Base-by-base conservation (phyloP, 1,140 invertebrate genomes). In the Macrocentrus cingulum region DNA sequence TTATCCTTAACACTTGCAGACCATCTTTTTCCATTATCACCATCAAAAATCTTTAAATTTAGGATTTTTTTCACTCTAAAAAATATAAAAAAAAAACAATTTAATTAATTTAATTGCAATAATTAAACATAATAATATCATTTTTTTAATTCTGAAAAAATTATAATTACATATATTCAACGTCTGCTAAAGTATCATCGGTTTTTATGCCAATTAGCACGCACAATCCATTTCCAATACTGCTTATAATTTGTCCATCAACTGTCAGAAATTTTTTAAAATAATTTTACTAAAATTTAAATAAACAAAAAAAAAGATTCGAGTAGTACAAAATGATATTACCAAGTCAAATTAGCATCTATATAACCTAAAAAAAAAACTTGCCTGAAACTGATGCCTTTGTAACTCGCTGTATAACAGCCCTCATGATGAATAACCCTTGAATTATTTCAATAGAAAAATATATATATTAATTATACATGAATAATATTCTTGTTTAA, bases 151-250 rank as follows among this genome's bases (percentile, higher is more conserved):
- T n/a, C n/a, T n/a, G n/a, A 45, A 53, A 37, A 22, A n/a, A 9
- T 29, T 41, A 32, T 23, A 69, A 82, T 85, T 85, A 94, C 90
- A 96, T 88, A 68, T 89, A 95, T 69, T 95, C 90, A 44, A 91
- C 85, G 80, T 97, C 94, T 60, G 85, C 86, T 42, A 75, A 69
- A 1, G 86, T 89, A 66, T 97, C 94, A 69, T 85, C 84, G 66
- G 82, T 83, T 53, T 86, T 87, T 51, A 97, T 92, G 18, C 94
- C 94, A 61, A 97, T 82, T 41, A 97, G 80, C 22, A 96, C 86
- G 77, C 92, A 95, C 0, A 96, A 69, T 32, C 94, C 94, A 79
- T 85, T 84, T 15, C 87, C 90, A 69, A 97, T 94, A 60, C 82
- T 87, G 69, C 87, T 91, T n/a, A 94, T 82, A 49, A 91, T 56